Percentiles rank a stretch among this genome's conserved stretches.
phyloP scores from a whole-genome alignment of 2,797 vertebrate species.

The Poeciliopsis paucimaculata region DNA sequence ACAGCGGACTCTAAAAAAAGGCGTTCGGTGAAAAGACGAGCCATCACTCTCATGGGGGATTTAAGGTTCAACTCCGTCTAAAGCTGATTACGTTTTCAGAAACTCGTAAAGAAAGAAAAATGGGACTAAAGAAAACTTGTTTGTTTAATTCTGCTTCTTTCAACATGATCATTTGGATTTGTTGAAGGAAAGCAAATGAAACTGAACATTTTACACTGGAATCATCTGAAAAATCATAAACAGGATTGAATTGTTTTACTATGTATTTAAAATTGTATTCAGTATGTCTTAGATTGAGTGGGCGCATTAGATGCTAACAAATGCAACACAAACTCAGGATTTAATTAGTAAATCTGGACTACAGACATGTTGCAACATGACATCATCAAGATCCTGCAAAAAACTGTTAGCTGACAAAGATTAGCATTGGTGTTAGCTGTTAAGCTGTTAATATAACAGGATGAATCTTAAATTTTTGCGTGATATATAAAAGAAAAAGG shows the following conservation, averaged over 20 bases:
- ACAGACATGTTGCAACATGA: too few relatives aligned
- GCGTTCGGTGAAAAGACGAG: slow-evolving; percentile 17
- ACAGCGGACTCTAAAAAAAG: slow-evolving; percentile 20
- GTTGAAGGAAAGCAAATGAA: neutral
- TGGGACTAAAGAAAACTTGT: neutral
- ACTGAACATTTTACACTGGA: neutral
- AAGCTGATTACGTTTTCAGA: slow-evolving; percentile 5
- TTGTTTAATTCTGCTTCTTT: neutral
- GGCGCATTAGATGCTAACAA: neutral
- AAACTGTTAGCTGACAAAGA: too few relatives aligned
- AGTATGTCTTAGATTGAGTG: neutral
- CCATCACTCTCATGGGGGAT: neutral
- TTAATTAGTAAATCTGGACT: neutral
- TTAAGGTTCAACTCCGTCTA: neutral
- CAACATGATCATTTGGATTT: neutral
- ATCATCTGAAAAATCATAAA: neutral
- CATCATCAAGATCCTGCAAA: too few relatives aligned
- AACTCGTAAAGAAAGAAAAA: neutral
- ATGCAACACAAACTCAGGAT: neutral
- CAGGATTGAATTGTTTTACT: neutral
- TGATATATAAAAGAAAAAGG: too few relatives aligned
- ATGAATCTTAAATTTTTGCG: too few relatives aligned
- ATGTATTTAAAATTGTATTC: neutral
- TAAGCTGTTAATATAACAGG: too few relatives aligned
- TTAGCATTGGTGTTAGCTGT: too few relatives aligned